Conservation (phyloP, 1,140 invertebrate genomes). For the Ceratina australensis region DNA sequence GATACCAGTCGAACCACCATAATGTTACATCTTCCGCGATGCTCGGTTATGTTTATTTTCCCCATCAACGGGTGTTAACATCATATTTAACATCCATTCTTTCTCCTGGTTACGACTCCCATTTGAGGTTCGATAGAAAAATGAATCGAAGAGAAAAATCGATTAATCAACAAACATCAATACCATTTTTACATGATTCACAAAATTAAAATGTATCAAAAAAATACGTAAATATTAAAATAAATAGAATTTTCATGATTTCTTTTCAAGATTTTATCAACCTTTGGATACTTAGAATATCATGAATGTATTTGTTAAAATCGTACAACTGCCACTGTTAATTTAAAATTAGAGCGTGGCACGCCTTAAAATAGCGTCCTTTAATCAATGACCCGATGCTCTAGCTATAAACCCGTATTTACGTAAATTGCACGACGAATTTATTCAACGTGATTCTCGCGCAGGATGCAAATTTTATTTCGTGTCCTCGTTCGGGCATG, state of each 20-base stretch:
- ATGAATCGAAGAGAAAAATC: no score
- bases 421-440: not conserved
- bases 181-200: not conserved
- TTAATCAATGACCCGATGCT: not conserved
- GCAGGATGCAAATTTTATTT: not conserved
- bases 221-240: not conserved
- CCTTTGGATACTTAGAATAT: no score
- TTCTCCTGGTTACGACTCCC: not conserved
- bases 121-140: not conserved
- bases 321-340: not conserved
- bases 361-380: not conserved
- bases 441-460: not conserved
- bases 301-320: no score
- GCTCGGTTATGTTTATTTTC: conserved; percentile 20
- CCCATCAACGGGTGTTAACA: conserved; percentile 1
- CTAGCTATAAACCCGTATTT: not conserved
- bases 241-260: not conserved
- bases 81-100: not conserved
- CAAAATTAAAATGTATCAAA: not conserved
- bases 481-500: conserved; percentile 1
- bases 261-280: no score
- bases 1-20: conserved; percentile 33
- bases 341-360: not conserved
- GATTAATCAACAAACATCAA: not conserved
- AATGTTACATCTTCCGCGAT: not conserved